These are phyloP conservation scores for Teinopalpus imperialis DNA, from an alignment of 2,888 invertebrate genomes.

Conservation along the genomic window DNA sequence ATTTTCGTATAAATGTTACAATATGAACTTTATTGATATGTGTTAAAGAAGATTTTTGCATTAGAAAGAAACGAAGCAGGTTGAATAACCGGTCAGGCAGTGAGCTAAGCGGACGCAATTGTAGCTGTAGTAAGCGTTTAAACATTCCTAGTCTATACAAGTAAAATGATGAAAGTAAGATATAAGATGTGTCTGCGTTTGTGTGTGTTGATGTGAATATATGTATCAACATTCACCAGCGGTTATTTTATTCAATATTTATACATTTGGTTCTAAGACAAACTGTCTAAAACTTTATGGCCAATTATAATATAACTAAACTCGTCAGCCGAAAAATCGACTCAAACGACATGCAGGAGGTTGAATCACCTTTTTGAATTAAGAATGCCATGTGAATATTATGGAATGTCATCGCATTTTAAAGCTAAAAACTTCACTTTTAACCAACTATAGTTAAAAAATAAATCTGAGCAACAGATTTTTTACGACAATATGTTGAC, in stretches of 20 bases:
- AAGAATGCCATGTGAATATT: no score
- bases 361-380: no score
- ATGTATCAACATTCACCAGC: not conserved
- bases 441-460: no score
- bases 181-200: slow-evolving; percentile 9
- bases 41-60: slow-evolving; percentile 1
- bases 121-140: slow-evolving; percentile 6
- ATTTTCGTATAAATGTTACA: no score
- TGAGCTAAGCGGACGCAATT: slow-evolving; percentile 5
- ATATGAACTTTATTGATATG: not conserved
- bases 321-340: no score
- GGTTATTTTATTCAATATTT: not conserved
- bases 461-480: no score
- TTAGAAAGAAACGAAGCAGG: slow-evolving; percentile 6
- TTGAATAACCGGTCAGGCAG: slow-evolving; percentile 24
- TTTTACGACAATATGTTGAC: no score
- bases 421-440: no score
- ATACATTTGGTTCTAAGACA: not conserved
- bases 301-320: no score
- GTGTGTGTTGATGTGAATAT: not conserved
- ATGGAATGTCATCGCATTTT: no score
- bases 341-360: no score
- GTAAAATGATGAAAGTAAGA: slow-evolving; percentile 16
- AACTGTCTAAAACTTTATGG: no score
- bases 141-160: slow-evolving; percentile 13